Evolutionary conservation across 2,113 vertebrate species (phyloP).

Genomic region (Bufo bufo): DNA sequence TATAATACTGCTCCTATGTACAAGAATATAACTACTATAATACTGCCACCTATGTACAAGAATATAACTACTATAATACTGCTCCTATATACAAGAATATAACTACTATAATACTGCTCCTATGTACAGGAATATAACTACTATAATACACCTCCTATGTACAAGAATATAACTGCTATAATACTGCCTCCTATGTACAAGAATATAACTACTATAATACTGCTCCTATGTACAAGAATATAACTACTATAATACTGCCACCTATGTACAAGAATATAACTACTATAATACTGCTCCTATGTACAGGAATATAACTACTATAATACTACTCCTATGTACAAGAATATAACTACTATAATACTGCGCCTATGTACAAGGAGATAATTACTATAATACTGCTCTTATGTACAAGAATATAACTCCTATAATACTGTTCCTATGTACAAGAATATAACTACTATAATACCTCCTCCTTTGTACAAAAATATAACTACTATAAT

Average conservation of each 20-base stretch:
- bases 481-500: background rate
- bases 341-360: background rate
- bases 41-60: background rate
- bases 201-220: conserved; percentile 1
- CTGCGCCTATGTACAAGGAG: background rate
- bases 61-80: background rate
- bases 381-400: background rate
- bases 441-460: conserved; percentile 9
- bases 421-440: conserved; percentile 8
- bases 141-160: background rate
- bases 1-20: background rate
- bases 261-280: background rate
- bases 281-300: conserved; percentile 11
- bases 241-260: background rate
- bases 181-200: background rate
- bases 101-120: conserved; percentile 3
- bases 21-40: background rate
- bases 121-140: background rate
- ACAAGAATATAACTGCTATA: conserved; percentile 5
- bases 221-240: background rate
- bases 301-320: conserved; percentile 5
- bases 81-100: background rate
- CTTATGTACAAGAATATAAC: conserved; percentile 4
- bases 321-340: background rate
- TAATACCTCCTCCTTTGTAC: background rate